Evolutionary conservation across 2,888 invertebrate species (phyloP), one percentile per base, ranked within the genome.

Genomic region (Dichetophora obliterata): DNA sequence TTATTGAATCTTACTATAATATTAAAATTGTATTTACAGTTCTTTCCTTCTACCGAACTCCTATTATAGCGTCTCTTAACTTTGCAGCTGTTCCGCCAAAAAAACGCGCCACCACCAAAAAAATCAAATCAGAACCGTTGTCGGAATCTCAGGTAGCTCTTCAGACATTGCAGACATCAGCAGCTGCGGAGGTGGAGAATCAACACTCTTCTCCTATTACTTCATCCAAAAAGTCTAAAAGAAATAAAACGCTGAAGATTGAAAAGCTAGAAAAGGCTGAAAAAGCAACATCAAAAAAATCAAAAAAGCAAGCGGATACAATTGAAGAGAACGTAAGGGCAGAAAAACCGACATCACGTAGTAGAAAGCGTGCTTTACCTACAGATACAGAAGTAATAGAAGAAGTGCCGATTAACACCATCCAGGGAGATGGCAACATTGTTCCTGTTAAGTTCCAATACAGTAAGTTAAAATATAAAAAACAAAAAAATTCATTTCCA

Each of bases 171-270:
- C 43, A 75, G 6, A 59, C 22, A 1, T 9, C 8, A 16, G 43
- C 72, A 8, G 75, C 65, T 61, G 19, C 19, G 1, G 73, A 74
- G 19, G 34, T 11, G 43, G 14, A 2, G 1, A n/a, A n/a, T n/a
- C 43, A 43, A 43, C 11, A 11, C 11, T 11, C 43, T 14, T 11
- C 43, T 43, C 43, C 43, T 1, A 1, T 43, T 11, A 1, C 61
- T 6, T 76, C 66, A 1, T 37, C 68, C 11, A 78, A 80, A 74
- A 77, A 54, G 27, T 19, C 24, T 11, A 74, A 59, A 57, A 43
- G 77, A 78, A 75, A 75, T 50, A 78, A 88, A 86, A 65, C 24
- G 8, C 16, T 65, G 9, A 71, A 76, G 57, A 57, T 52, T 19
- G 72, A 75, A 37, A 76, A 69, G 31, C 52, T 43, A 52, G 52